Evolutionary conservation across 2,888 invertebrate genomes (phyloP), one percentile per base, ranked within the genome.

Genomic region (Meteorus cinctellus): DNA sequence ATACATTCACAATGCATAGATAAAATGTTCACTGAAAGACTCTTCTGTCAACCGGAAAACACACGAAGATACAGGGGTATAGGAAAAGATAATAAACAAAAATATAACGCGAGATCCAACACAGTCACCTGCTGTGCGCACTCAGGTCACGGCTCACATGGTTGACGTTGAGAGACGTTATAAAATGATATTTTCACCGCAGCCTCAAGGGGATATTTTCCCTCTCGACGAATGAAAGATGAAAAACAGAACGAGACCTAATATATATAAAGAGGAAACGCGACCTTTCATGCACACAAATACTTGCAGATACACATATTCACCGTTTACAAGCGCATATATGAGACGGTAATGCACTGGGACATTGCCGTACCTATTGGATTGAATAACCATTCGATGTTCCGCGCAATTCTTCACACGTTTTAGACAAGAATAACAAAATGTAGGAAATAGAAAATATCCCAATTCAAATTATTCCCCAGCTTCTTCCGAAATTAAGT

Each of bases 101-200:
- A 41, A 41, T 24, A 75, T 55, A 66, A 66, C 66, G 24, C 51
- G 45, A 65, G 70, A 48, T 48, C 16, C n/a, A 48, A 48, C n/a
- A 4, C n/a, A 16, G 48, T 48, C 48, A 48, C 48, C n/a, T 16
- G 48, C 48, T n/a, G 1, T 16, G 48, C 48, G 48, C 48, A n/a
- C 48, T 59, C 63, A 71, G 75, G 75, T 75, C 82, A 83, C 68
- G 80, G 76, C 74, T 75, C 82, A 69, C 78, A 70, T 72, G 80
- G 79, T 79, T 69, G 79, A 72, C 73, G 67, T 78, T 74, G 67
- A 75, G 75, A 66, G 51, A 75, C 78, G 82, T 83, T 84, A 82
- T 83, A 84, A 84, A 84, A 82, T 80, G 80, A 81, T 82, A 78
- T 81, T 81, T 78, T 79, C 80, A 74, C 73, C 67, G 72, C 75